A percentile compares a stretch with the other conserved stretches of the same genome.
phyloP scores from a whole-genome alignment of 2,797 vertebrate genomes.

The Cynodonichthys magdalenae region DNA sequence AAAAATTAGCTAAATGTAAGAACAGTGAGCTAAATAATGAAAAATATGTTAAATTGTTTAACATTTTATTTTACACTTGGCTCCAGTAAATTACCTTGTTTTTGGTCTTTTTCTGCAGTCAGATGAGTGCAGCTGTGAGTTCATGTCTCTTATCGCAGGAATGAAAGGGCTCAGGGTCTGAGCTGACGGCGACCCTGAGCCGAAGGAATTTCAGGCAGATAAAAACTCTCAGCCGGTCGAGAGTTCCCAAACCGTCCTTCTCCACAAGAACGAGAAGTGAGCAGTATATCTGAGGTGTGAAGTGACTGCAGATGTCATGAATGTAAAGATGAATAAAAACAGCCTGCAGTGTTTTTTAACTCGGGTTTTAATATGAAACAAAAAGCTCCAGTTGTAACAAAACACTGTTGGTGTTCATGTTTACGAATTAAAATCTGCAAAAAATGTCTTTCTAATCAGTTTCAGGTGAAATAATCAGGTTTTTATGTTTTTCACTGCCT shows the following conservation, averaged over 20 bases:
- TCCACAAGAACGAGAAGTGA: slow-evolving; percentile 17
- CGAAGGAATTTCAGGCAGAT: slow-evolving; percentile 68
- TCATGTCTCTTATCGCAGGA: slow-evolving; percentile 51
- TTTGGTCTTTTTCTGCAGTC: neutral
- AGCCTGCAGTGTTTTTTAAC: no score
- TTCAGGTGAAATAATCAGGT: neutral
- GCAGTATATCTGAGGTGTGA: slow-evolving; percentile 33
- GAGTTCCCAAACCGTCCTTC: slow-evolving; percentile 24
- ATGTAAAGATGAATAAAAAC: no score
- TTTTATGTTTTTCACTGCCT: slow-evolving; percentile 14
- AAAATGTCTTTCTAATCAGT: neutral
- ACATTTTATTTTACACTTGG: no score
- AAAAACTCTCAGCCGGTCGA: slow-evolving; percentile 39
- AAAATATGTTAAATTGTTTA: no score
- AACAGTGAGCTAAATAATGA: no score
- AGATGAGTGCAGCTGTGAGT: neutral
- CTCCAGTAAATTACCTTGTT: no score
- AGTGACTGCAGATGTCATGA: slow-evolving; percentile 39
- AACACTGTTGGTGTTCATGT: no score
- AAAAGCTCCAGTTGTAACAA: no score
- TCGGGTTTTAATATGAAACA: no score
- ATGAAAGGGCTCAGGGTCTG: slow-evolving; percentile 50
- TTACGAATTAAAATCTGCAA: no score
- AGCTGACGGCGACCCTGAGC: slow-evolving; percentile 49
- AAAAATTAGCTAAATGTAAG: no score